Base-by-base conservation (phyloP, 2,113 vertebrate species). In the Manacus vitellinus region DNA sequence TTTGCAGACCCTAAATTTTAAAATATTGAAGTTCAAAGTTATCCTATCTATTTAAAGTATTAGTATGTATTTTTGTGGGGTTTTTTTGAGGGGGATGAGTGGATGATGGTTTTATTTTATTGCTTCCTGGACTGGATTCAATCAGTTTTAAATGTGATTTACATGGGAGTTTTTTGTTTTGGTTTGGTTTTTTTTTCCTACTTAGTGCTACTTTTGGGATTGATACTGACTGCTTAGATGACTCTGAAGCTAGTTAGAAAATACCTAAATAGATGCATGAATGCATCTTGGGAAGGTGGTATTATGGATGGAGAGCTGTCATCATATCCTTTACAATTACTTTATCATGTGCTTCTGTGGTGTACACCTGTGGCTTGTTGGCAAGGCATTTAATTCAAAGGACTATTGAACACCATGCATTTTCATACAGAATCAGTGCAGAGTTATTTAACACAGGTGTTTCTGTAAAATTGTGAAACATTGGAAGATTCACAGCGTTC, bases 331-430 rank as follows among this genome's bases (percentile, higher is more conserved):
- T 96, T 94, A 97, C 95, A 95, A 94, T 89, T 87, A 86, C 43
- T 84, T 95, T 96, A 95, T 97, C 88, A 75, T 94, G 76, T 66
- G 65, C 96, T 97, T 97, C 97, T 92, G 96, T 75, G 94, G 97
- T 77, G 97, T 93, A 97, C 98, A 98, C 97, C 97, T 98, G 98
- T 98, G 95, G 97, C 96, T 98, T 95, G 52, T 94, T 98, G 97
- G 96, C 95, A 97, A 73, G 95, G 79, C 61, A 51, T 91, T 97
- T 95, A 75, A 83, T 97, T 96, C 94, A 91, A 52, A 94, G 96
- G 88, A 92, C 95, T 96, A 74, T 96, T 97, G 97, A 98, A 81
- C 78, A 86, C 91, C 89, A 80, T 77, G 28, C 95, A 96, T 96
- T 97, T 98, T 97, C 86, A 90, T 74, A 96, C 95, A 91, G 96